Evolutionary conservation across 2,797 vertebrate genomes (phyloP).

Genomic region (Mastacembelus armatus): DNA sequence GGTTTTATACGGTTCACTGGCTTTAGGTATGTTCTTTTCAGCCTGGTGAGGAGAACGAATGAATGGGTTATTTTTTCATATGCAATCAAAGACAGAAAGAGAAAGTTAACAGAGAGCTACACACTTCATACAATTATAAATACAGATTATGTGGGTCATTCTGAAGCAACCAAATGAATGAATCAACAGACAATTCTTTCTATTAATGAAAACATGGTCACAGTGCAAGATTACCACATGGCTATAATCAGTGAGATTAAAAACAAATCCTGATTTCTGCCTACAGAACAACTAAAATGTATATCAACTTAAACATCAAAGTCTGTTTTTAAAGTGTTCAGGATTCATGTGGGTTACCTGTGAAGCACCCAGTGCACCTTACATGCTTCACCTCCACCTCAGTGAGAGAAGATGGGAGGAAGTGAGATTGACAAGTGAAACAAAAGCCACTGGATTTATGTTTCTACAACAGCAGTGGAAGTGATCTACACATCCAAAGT

Average conservation of each 20-base stretch:
- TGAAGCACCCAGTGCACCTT: too few species aligned
- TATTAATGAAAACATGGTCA: constrained; percentile 5
- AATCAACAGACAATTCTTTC: constrained; percentile 2
- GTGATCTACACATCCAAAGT: not conserved
- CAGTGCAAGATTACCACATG: constrained; percentile 4
- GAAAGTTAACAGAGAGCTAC: not conserved
- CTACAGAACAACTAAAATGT: too few species aligned
- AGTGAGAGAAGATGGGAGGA: constrained; percentile 8
- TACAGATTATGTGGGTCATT: constrained; percentile 33
- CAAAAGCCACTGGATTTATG: constrained; percentile 18
- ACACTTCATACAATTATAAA: not conserved
- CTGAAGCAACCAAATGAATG: constrained; percentile 6
- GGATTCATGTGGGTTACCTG: not conserved
- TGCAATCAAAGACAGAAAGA: not conserved
- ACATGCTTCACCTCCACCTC: not conserved
- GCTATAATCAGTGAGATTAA: constrained; percentile 6
- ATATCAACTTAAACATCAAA: constrained; percentile 24
- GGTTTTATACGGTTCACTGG: constrained; percentile 39
- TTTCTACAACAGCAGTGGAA: not conserved
- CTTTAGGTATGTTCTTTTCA: constrained; percentile 19
- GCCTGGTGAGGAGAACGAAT: constrained; percentile 9
- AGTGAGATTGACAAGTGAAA: constrained; percentile 20
- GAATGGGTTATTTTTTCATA: not conserved
- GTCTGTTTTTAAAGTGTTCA: constrained; percentile 26
- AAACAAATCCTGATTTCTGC: constrained; percentile 2